Base-by-base conservation (phyloP, 1,140 invertebrate genomes). In the Lithobius niger region DNA sequence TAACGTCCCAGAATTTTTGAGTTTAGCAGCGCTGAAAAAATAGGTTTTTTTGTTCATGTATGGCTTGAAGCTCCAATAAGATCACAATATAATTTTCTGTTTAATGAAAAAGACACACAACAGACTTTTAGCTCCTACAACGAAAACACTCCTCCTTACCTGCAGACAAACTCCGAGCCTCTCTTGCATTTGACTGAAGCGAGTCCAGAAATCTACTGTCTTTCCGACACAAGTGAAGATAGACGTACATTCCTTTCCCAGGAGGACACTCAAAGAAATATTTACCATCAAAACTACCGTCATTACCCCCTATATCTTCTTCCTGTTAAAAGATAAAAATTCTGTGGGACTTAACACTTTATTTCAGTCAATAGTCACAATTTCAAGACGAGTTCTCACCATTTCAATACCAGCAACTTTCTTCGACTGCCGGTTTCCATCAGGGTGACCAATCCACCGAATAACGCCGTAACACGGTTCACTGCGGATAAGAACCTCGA, bases 361-460 rank as follows among this genome's bases (percentile, higher is more conserved):
- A 45, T 45, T 6, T 13, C 4, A 45, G 6, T 45, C 18, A 4
- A 19, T 45, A 45, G 4, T 19, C 18, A 10, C 43, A n/a, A 42
- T 4, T 24, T 18, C 3, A 28, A 22, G 44, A 0, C 48, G 16
- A 4, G 25, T 47, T 62, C 62, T 69, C 67, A 82, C 81, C 75
- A 83, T 74, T 74, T 82, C 79, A 60, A 82, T 71, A 49, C 80
- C 79, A 65, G 83, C 83, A 67, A 79, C 80, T 60, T 73, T 68
- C 69, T 77, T 75, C 3, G 69, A 67, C 54, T n/a, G n/a, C 66
- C 65, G 49, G 69, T 70, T 52, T 68, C 69, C 68, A 10, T 69
- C 62, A 0, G 75, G 62, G 47, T 74, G 71, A 3, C 89, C 88
- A 65, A 93, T 85, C 89, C 90, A 94, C 66, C 82, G 79, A 57